These are phyloP conservation scores for Lepas anatifera DNA, from an alignment of 2,888 invertebrate species.

Conservation along the genomic window DNA sequence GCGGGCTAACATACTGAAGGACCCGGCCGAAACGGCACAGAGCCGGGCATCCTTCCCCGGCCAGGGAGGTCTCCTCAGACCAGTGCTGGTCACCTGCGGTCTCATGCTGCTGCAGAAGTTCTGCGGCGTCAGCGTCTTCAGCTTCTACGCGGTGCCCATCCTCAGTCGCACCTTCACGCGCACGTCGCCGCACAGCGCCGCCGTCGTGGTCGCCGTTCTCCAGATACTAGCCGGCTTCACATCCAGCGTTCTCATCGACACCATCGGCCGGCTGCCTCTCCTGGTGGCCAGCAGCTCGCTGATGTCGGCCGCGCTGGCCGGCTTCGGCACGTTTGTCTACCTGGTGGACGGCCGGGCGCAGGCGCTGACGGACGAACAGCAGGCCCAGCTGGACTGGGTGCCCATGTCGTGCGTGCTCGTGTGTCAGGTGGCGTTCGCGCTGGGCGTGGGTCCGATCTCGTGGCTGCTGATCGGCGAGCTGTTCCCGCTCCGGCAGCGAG, in stretches of 20 bases:
- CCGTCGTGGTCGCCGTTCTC: conserved; percentile 48
- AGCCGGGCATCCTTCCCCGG: conserved; percentile 26
- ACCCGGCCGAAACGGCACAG: conserved; percentile 24
- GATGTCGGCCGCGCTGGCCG: conserved; percentile 74
- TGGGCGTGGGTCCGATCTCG: conserved; percentile 77
- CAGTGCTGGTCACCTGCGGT: conserved; percentile 67
- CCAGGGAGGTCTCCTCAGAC: conserved; percentile 44
- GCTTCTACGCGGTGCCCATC: conserved; percentile 73
- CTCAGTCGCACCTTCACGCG: conserved; percentile 70
- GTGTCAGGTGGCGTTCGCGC: conserved; percentile 72
- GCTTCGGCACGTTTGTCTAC: conserved; percentile 72
- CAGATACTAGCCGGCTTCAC: conserved; percentile 46
- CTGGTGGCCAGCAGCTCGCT: conserved; percentile 69
- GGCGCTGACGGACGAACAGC: conserved; percentile 31
- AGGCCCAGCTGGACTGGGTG: conserved; percentile 40
- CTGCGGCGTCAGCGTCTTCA: conserved; percentile 71
- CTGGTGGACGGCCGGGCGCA: conserved; percentile 46
- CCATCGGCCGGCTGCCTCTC: conserved; percentile 68
- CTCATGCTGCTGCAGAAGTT: conserved; percentile 71
- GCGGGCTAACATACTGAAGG: conserved; percentile 46
- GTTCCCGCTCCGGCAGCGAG: conserved; percentile 58
- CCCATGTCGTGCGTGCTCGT: conserved; percentile 68
- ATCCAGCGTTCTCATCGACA: conserved; percentile 62
- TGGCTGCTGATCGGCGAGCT: conserved; percentile 72
- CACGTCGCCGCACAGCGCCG: conserved; percentile 69